phyloP scores from a whole-genome alignment of 2,797 vertebrate species.

The Iguana delicatissima region DNA sequence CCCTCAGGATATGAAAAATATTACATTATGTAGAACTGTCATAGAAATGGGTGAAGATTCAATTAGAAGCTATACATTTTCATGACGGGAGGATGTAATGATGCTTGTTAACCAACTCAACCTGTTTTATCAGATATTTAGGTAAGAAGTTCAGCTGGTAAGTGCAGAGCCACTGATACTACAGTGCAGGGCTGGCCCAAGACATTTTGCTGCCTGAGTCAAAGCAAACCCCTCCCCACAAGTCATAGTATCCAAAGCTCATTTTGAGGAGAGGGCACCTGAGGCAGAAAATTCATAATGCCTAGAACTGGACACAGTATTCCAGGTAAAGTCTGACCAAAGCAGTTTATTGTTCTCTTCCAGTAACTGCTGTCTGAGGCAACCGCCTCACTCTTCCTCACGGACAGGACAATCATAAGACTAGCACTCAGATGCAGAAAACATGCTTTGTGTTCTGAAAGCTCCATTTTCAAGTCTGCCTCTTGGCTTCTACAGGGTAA shows the following conservation, averaged over 20 bases:
- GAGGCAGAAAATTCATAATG: background rate
- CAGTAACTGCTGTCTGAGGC: too few relatives aligned
- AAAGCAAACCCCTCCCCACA: background rate
- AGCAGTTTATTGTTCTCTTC: too few relatives aligned
- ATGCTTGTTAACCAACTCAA: background rate
- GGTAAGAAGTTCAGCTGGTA: background rate
- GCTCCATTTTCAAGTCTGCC: too few relatives aligned
- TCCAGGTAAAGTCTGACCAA: too few relatives aligned
- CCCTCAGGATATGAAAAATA: background rate
- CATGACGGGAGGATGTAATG: background rate
- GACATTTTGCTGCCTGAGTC: background rate
- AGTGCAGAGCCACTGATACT: background rate
- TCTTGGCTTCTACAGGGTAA: too few relatives aligned
- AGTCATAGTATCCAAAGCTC: background rate
- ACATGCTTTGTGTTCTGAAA: too few relatives aligned
- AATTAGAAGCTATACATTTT: background rate
- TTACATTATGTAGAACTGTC: background rate
- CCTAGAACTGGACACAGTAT: too few relatives aligned
- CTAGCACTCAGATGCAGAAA: too few relatives aligned
- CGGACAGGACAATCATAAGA: too few relatives aligned
- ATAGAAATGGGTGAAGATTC: background rate
- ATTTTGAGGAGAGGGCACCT: background rate
- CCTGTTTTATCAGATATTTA: background rate
- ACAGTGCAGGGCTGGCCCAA: background rate
- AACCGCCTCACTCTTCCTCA: too few relatives aligned